Conservation (phyloP, 2,113 vertebrate species). For the Platycercus adscitus region DNA sequence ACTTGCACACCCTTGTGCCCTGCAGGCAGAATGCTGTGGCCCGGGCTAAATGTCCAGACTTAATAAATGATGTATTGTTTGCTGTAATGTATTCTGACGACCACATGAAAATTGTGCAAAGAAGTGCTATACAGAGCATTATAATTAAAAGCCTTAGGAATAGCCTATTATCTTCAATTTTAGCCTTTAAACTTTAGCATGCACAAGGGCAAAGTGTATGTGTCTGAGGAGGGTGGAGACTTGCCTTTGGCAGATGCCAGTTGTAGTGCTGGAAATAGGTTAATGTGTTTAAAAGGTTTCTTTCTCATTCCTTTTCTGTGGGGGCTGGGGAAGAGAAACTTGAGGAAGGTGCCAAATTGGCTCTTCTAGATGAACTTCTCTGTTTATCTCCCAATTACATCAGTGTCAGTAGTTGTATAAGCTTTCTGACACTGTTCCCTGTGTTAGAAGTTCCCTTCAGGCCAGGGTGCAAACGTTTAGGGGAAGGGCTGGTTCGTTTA, state of each 20-base stretch:
- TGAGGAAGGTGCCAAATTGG: neutral
- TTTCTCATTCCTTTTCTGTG: neutral
- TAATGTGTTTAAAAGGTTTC: neutral
- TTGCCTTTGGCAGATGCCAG: neutral
- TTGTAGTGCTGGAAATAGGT: neutral
- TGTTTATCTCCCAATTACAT: conserved; percentile 31
- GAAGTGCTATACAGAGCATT: neutral
- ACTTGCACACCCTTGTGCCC: neutral
- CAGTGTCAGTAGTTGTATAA: conserved; percentile 1
- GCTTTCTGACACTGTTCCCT: neutral
- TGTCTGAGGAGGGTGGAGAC: neutral
- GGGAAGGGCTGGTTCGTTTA: neutral
- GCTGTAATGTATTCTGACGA: neutral
- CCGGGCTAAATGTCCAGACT: neutral
- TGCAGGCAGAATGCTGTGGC: neutral
- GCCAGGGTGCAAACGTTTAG: neutral
- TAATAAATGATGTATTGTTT: conserved; percentile 7
- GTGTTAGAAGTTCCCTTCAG: neutral
- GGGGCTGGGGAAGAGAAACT: neutral
- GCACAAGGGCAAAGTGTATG: neutral
- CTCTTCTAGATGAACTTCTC: neutral
- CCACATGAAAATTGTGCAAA: neutral
- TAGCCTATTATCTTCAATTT: neutral
- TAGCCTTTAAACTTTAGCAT: neutral
- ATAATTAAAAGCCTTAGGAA: neutral